Conservation (phyloP, 2,888 invertebrate genomes). For the Dichetophora obliterata region DNA sequence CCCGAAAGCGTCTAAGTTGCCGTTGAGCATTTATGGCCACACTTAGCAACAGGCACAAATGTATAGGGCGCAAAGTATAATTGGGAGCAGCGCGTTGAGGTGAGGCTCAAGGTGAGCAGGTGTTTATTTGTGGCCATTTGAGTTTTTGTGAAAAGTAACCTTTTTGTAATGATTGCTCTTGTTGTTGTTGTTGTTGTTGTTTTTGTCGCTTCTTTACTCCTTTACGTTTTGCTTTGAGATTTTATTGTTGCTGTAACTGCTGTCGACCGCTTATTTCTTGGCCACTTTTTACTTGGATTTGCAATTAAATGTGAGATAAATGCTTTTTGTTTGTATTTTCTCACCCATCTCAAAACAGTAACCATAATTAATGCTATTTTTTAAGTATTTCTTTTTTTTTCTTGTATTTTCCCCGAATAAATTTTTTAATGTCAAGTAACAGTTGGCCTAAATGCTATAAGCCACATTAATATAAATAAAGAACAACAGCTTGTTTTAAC, state of each 20-base stretch:
- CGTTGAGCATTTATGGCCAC: conserved; percentile 7
- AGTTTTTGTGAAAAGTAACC: conserved; percentile 1
- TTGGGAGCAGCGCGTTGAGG: neutral
- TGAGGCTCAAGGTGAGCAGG: neutral
- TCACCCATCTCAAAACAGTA: neutral
- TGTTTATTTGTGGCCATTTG: conserved; percentile 6
- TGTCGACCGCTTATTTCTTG: neutral
- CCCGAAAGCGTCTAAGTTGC: neutral
- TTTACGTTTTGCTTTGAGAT: too few relatives aligned
- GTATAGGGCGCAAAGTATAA: neutral
- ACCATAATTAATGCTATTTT: conserved; percentile 4
- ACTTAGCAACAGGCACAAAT: neutral
- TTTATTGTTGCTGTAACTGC: neutral
- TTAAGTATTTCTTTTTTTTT: too few relatives aligned
- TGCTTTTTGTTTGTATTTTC: neutral
- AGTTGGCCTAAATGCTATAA: too few relatives aligned
- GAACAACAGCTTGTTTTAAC: too few relatives aligned
- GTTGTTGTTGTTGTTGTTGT: neutral
- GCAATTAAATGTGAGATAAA: conserved; percentile 23
- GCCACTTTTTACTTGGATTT: neutral
- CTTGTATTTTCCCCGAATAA: too few relatives aligned
- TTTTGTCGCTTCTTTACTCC: too few relatives aligned
- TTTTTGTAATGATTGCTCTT: too few relatives aligned
- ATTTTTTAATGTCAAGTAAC: too few relatives aligned
- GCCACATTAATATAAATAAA: too few relatives aligned